Percentiles rank a stretch among this genome's conserved stretches.
Conservation (phyloP, 1,140 invertebrate species). For the Potamilus streckersoni region DNA sequence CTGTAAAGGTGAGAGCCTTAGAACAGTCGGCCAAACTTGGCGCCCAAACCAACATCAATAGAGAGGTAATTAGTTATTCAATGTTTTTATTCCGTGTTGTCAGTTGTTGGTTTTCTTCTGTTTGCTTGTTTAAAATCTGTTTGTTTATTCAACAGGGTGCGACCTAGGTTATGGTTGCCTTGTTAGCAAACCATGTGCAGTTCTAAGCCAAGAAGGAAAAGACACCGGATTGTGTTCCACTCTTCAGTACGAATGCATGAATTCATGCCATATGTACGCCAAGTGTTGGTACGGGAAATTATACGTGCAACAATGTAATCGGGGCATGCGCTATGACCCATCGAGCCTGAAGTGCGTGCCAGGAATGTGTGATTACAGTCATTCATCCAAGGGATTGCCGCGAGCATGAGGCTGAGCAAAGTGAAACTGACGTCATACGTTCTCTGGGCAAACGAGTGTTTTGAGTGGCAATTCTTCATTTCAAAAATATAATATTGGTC, state of each 20-base stretch:
- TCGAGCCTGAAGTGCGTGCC: too few relatives aligned
- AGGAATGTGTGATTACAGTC: too few relatives aligned
- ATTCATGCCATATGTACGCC: conserved; percentile 25
- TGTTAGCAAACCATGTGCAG: conserved; percentile 15
- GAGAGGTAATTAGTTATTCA: not conserved
- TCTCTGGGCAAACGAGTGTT: too few relatives aligned
- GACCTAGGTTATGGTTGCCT: conserved; percentile 15
- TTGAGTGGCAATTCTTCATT: too few relatives aligned
- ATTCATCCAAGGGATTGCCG: too few relatives aligned
- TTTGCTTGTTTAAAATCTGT: not conserved
- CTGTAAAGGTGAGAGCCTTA: not conserved
- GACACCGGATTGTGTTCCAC: not conserved
- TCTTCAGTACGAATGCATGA: not conserved
- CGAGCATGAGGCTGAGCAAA: too few relatives aligned
- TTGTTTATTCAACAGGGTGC: conserved; percentile 17
- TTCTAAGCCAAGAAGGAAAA: conserved; percentile 8
- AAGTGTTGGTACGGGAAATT: conserved; percentile 1
- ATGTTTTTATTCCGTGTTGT: not conserved
- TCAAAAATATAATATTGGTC: too few relatives aligned
- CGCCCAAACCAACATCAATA: not conserved
- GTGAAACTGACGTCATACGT: too few relatives aligned
- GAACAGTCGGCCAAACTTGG: not conserved
- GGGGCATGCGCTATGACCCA: conserved; percentile 16
- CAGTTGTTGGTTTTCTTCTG: not conserved
- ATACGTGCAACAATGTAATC: conserved; percentile 14